These are phyloP conservation scores for Argyresthia albistria DNA, from an alignment of 2,888 invertebrate genomes.

Conservation along the genomic window DNA sequence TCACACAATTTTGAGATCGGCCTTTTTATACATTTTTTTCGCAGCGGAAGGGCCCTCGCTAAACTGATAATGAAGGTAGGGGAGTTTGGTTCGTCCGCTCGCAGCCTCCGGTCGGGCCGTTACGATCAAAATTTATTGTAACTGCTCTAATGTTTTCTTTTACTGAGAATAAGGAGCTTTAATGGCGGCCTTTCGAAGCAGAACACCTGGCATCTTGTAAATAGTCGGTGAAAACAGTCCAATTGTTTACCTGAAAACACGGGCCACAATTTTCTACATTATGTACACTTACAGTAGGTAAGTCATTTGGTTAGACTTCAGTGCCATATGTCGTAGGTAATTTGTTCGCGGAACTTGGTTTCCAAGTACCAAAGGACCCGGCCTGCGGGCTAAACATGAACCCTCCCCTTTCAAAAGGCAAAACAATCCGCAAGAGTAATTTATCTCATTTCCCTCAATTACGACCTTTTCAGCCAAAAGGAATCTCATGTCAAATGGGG, in stretches of 20 bases:
- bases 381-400: not conserved
- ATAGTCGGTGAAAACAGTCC: too few species aligned
- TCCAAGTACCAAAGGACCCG: not conserved
- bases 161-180: constrained; percentile 43
- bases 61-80: constrained; percentile 63
- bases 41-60: constrained; percentile 47
- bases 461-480: constrained; percentile 29
- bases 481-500: constrained; percentile 49
- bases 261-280: too few species aligned
- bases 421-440: constrained; percentile 46
- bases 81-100: constrained; percentile 23
- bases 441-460: constrained; percentile 64
- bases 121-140: constrained; percentile 61
- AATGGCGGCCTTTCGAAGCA: constrained; percentile 43
- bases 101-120: constrained; percentile 37
- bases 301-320: too few species aligned
- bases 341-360: too few species aligned
- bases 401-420: constrained; percentile 26
- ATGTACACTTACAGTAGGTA: too few species aligned
- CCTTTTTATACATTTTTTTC: constrained; percentile 48
- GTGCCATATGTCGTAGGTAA: too few species aligned
- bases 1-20: constrained; percentile 53
- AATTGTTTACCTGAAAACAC: too few species aligned
- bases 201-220: constrained; percentile 36
- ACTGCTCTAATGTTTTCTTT: constrained; percentile 47